Evolutionary conservation across 2,797 vertebrate genomes (phyloP).

Genomic region (Moxostoma hubbsi): DNA sequence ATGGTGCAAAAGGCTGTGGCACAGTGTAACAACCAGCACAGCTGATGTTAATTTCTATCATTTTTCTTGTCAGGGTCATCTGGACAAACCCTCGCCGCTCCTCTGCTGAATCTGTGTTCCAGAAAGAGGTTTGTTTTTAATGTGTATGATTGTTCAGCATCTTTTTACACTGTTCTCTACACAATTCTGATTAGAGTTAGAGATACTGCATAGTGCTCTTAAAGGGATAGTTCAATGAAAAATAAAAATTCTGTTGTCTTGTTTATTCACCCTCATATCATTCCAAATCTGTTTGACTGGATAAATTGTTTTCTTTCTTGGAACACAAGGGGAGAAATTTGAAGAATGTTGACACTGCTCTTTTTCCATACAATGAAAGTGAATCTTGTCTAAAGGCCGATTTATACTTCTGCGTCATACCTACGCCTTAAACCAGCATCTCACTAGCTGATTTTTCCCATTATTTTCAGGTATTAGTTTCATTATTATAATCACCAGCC

Average conservation of each 20-base stretch:
- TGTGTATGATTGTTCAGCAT: too few relatives aligned
- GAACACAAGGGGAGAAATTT: not conserved
- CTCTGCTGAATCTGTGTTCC: slow-evolving; percentile 82
- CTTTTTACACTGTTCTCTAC: slow-evolving; percentile 55
- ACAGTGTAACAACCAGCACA: not conserved
- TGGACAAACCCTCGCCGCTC: slow-evolving; percentile 78
- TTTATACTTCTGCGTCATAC: too few relatives aligned
- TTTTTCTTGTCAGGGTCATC: slow-evolving; percentile 77
- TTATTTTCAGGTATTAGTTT: too few relatives aligned
- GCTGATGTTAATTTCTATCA: not conserved
- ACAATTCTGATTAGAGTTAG: slow-evolving; percentile 59
- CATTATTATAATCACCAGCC: too few relatives aligned
- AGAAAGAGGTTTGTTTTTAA: slow-evolving; percentile 78
- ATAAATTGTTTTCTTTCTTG: not conserved
- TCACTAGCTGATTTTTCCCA: too few relatives aligned
- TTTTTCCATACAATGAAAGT: not conserved
- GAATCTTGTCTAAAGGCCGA: too few relatives aligned
- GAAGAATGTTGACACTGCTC: not conserved
- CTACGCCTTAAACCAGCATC: too few relatives aligned
- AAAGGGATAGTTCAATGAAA: not conserved
- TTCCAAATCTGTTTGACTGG: not conserved
- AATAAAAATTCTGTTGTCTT: not conserved
- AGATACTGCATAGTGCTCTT: slow-evolving; percentile 3
- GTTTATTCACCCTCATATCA: not conserved
- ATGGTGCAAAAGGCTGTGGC: not conserved